phyloP scores from a whole-genome alignment of 2,113 vertebrate species.

The Gallinago media region DNA sequence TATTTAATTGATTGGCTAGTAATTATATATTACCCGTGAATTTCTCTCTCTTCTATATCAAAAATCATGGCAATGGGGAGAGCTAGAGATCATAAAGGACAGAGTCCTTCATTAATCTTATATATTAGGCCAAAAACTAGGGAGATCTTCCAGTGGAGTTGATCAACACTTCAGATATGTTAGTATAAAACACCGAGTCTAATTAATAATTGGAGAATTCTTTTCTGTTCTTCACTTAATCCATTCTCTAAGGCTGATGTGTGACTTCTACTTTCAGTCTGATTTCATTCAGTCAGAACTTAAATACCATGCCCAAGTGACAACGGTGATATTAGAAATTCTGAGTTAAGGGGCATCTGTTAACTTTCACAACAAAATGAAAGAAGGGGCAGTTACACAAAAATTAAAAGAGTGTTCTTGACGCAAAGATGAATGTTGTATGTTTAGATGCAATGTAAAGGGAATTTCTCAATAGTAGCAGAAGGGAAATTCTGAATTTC shows the following conservation, averaged over 20 bases:
- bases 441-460: neutral
- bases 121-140: neutral
- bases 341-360: neutral
- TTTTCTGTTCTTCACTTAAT: neutral
- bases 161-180: neutral
- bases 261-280: neutral
- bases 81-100: neutral
- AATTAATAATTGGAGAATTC: neutral
- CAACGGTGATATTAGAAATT: neutral
- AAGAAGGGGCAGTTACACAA: neutral
- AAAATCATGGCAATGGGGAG: neutral
- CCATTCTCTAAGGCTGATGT: neutral
- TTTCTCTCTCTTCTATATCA: neutral
- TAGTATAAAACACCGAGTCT: neutral
- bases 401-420: neutral
- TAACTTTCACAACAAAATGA: neutral
- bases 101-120: neutral
- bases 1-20: neutral
- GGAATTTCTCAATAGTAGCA: neutral
- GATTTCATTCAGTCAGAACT: conserved; percentile 6
- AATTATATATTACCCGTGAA: neutral
- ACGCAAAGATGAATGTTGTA: neutral
- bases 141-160: neutral
- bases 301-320: neutral
- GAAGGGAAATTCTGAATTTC: neutral